Base-by-base conservation (phyloP, 2,888 invertebrate species). In the Eubasilissa splendida region DNA sequence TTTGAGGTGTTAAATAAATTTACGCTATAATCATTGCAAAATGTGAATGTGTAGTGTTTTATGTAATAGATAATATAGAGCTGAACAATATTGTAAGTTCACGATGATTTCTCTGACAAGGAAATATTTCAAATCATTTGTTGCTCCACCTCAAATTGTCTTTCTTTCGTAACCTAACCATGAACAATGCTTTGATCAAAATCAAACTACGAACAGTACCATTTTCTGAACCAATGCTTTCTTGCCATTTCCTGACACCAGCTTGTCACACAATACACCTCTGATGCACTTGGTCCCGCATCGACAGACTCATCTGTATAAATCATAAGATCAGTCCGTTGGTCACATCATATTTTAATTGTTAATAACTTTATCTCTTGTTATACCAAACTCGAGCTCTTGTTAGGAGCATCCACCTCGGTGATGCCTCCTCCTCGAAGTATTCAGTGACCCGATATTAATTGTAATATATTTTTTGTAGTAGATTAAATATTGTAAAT, bases 21-120 rank as follows among this genome's bases (percentile, higher is more conserved):
- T 79, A 79, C 70, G 80, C 68, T 76, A 77, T 76, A 70, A 73
- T 63, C 74, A 80, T 77, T 77, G 77, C 80, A 77, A 80, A 79
- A 59, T 73, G 60, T 82, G 50, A 80, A 80, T 82, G 82, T 82
- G 80, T 82, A 82, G 80, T 80, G 76, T 82, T 80, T 82, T 79
- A 80, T 80, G 68, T 80, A 78, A 80, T 82, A 82, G 82, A 33
- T 76, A 65, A 78, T 82, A 68, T 80, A 82, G 80, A 65, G 74
- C 54, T 33, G 42, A 42, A 42, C 14, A 77, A 56, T 54, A 65
- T 53, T 60, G 65, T 59, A 33, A 54, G 33, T 33, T 42, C 22
- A 65, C 54, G 8, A 54, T n/a, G 76, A 53, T 52, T 60, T 65
- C 63, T 50, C 54, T 59, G 54, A 31, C 54, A n/a, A 50, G 60